Base-by-base conservation (phyloP, 2,113 vertebrate genomes). In the Cyanistes caeruleus region DNA sequence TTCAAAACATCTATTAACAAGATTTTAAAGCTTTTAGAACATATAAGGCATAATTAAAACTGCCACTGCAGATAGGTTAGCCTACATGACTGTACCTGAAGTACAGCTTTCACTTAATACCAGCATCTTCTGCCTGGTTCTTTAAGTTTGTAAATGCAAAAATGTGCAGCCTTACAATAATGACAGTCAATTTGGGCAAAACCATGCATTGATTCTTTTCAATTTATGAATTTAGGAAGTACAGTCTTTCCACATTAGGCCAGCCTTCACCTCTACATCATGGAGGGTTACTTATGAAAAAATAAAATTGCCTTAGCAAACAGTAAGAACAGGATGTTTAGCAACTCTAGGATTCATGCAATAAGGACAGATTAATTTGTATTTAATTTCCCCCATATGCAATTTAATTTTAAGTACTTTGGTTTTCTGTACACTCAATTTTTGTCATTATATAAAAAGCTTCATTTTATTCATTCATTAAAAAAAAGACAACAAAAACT, bases 321-420 rank as follows among this genome's bases (percentile, higher is more conserved):
- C 25, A 83, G 56, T 6, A 84, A 44, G 24, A 96, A 41, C 48
- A 64, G 53, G 43, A 84, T 85, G 69, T 55, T 75, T 62, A 90
- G 46, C 24, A 93, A 95, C 59, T 60, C 69, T 48, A 92, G n/a
- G 68, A 85, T 31, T 96, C 72, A 37, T 63, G 59, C 65, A 93
- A 76, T 76, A 87, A 90, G 69, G 48, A 37, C 20, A 76, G 55
- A 77, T 93, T 80, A 90, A 96, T 96, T 84, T 90, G 64, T 87
- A 92, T 88, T 95, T 90, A 60, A 97, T 83, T 93, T 92, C 19
- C 24, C 48, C 31, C 41, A 70, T 81, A 86, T 7, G 31, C 67
- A 84, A 59, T 90, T 96, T 91, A 85, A 88, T 85, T 87, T 87
- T 51, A 90, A 90, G 52, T 81, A 72, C 72, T 90, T 92, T 86